Conservation (phyloP, 2,113 vertebrate species). For the Chamaea fasciata region DNA sequence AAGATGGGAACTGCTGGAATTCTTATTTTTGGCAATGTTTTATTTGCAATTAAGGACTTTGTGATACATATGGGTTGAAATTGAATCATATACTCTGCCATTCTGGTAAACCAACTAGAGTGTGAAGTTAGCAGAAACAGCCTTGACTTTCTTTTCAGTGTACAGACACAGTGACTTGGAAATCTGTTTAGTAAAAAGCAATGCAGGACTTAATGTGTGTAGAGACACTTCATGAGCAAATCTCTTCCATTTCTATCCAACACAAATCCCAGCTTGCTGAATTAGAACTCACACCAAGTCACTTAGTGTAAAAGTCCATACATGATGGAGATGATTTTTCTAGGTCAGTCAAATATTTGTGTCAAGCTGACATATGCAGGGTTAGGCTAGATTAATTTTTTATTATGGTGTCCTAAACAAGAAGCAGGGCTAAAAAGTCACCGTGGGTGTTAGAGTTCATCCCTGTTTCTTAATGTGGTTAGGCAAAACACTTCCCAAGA, state of each 20-base stretch:
- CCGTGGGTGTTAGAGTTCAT: background rate
- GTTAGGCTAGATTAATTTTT: background rate
- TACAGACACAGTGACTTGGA: background rate
- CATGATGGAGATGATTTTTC: background rate
- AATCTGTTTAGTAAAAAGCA: background rate
- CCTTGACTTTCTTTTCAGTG: background rate
- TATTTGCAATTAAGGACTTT: background rate
- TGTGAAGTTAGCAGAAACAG: background rate
- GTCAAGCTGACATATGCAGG: background rate
- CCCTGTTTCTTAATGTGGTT: background rate
- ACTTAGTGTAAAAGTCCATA: background rate
- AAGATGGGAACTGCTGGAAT: background rate
- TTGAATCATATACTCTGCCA: background rate
- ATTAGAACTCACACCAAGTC: background rate
- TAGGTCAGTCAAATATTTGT: background rate
- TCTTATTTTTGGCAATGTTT: background rate
- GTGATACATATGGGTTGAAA: background rate
- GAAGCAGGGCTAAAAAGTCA: background rate
- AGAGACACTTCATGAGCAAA: background rate
- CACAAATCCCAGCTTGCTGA: background rate
- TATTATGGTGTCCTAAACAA: background rate
- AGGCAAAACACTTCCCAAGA: background rate
- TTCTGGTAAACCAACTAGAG: background rate
- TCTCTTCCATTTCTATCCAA: background rate
- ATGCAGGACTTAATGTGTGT: background rate